Percentiles rank a stretch among this genome's conserved stretches.
Conservation (phyloP, 1,140 invertebrate species). For the Reticulitermes speratus region DNA sequence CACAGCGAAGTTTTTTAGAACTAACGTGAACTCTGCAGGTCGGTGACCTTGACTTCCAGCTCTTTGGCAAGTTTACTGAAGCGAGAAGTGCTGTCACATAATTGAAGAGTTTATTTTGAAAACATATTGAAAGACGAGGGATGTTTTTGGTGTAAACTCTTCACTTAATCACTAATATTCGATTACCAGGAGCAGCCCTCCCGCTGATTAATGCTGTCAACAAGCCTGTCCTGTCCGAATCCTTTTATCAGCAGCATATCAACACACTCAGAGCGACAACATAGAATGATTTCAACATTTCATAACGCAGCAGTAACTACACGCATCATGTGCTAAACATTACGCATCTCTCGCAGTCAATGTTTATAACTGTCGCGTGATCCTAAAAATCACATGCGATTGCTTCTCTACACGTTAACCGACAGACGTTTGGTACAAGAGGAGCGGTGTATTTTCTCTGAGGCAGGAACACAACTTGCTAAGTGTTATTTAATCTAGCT, state of each 20-base stretch:
- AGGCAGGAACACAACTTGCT: too few relatives aligned
- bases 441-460: too few relatives aligned
- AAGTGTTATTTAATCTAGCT: too few relatives aligned
- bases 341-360: too few relatives aligned
- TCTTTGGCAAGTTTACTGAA: background rate
- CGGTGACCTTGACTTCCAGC: background rate
- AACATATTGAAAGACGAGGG: constrained; percentile 7
- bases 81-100: background rate
- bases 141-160: background rate
- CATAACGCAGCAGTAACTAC: too few relatives aligned
- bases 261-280: background rate
- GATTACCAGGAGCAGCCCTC: background rate
- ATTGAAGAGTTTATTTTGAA: background rate
- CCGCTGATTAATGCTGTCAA: background rate
- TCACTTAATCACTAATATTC: background rate
- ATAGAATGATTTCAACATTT: too few relatives aligned
- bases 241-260: background rate
- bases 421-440: too few relatives aligned
- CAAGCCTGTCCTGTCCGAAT: background rate
- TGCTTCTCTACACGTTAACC: too few relatives aligned
- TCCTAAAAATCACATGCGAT: too few relatives aligned
- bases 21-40: background rate
- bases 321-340: too few relatives aligned
- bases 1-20: too few relatives aligned
- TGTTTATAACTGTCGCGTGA: too few relatives aligned